phyloP scores from a whole-genome alignment of 2,113 vertebrate genomes.

The Coptodon rendalli region DNA sequence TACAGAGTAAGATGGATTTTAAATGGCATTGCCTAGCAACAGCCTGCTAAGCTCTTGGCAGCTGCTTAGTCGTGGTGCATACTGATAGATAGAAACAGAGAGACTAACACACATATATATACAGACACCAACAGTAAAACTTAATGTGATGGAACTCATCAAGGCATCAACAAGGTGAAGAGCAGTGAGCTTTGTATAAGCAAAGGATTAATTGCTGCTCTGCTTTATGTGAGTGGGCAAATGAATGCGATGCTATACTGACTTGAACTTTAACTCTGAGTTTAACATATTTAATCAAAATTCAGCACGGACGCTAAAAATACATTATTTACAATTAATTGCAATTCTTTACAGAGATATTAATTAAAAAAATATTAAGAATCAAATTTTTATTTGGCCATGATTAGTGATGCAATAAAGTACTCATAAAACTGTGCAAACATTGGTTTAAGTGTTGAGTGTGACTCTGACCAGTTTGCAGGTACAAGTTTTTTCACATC shows the following conservation, averaged over 20 bases:
- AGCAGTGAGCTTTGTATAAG: neutral
- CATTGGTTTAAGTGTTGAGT: neutral
- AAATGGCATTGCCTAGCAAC: slow-evolving; percentile 72
- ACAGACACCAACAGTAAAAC: neutral
- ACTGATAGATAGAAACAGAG: slow-evolving; percentile 44
- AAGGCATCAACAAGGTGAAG: slow-evolving; percentile 5
- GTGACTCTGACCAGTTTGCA: neutral
- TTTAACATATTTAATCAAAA: neutral
- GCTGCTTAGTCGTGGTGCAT: slow-evolving; percentile 49
- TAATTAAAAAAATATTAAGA: neutral
- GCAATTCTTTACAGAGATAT: neutral
- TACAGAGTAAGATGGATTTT: slow-evolving; percentile 45
- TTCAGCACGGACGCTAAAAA: neutral
- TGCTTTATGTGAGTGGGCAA: neutral
- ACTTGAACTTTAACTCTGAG: neutral
- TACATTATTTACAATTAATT: neutral
- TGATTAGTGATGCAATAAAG: neutral
- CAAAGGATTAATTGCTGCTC: neutral
- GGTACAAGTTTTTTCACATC: neutral
- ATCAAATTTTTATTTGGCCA: neutral
- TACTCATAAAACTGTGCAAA: neutral
- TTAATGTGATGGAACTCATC: slow-evolving; percentile 19
- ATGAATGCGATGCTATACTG: neutral
- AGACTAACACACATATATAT: neutral
- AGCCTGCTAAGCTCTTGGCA: slow-evolving; percentile 60